phyloP scores from a whole-genome alignment of 2,888 invertebrate genomes.

The Dascillus cervinus region DNA sequence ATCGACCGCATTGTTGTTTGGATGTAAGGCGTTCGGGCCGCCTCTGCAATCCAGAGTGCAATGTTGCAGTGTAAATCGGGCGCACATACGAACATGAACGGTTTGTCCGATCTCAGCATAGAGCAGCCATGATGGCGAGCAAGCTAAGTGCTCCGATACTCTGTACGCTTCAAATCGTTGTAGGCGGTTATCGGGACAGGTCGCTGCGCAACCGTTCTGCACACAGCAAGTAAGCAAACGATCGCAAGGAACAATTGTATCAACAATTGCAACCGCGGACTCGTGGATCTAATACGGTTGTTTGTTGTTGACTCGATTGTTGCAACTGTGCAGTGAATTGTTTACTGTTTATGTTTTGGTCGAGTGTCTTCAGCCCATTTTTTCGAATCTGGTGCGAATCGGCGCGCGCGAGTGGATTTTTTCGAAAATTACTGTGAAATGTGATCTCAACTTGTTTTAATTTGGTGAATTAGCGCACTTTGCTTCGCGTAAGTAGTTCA shows the following conservation, averaged over 20 bases:
- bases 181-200: conserved; percentile 41
- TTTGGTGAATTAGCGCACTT: too few relatives aligned
- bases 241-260: conserved; percentile 30
- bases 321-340: conserved; percentile 18
- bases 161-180: conserved; percentile 38
- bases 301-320: conserved; percentile 19
- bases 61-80: conserved; percentile 32
- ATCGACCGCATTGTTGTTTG: neutral
- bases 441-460: too few relatives aligned
- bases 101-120: conserved; percentile 27
- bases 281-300: conserved; percentile 13
- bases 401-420: too few relatives aligned
- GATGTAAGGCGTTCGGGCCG: neutral
- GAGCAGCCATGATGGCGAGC: conserved; percentile 36
- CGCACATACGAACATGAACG: conserved; percentile 26
- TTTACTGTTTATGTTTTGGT: conserved; percentile 17
- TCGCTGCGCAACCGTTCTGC: conserved; percentile 40
- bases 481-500: too few relatives aligned
- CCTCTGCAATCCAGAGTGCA: conserved; percentile 16
- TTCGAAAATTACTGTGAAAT: too few relatives aligned
- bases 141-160: conserved; percentile 27
- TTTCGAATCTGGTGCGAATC: too few relatives aligned
- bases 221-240: conserved; percentile 30
- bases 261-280: conserved; percentile 37
- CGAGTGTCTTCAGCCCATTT: too few relatives aligned